Percentiles rank a stretch among this genome's conserved stretches.
These are phyloP conservation scores for Oxystoma pomonae DNA, from an alignment of 2,888 invertebrate genomes.

Conservation along the genomic window DNA sequence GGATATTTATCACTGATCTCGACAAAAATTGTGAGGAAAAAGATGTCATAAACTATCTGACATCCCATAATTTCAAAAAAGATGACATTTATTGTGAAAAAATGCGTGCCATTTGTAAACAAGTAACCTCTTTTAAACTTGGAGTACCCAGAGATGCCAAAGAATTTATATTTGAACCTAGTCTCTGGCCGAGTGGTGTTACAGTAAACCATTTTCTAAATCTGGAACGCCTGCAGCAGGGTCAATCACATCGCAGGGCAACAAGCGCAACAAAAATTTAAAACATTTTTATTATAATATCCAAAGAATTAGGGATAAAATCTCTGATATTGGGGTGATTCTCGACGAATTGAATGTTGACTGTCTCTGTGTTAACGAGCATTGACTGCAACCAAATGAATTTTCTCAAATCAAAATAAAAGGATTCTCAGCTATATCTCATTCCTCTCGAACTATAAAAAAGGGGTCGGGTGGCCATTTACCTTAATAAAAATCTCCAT, in stretches of 20 bases:
- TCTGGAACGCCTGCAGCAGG: not conserved
- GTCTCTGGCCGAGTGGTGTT: not conserved
- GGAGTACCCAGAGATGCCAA: not conserved
- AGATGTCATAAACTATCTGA: no score
- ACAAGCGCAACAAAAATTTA: not conserved
- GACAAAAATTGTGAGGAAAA: no score
- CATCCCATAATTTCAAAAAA: not conserved
- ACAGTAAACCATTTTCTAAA: not conserved
- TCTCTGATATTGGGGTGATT: not conserved
- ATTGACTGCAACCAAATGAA: not conserved
- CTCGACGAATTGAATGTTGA: not conserved
- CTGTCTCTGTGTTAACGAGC: not conserved
- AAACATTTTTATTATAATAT: not conserved
- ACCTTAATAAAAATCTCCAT: not conserved
- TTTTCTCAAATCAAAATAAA: not conserved
- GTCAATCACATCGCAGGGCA: not conserved
- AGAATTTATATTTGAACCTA: not conserved
- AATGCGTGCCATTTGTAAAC: not conserved
- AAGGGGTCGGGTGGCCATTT: not conserved
- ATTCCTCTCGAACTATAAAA: not conserved
- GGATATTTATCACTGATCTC: no score
- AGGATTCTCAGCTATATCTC: not conserved
- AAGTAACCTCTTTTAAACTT: not conserved
- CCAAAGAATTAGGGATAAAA: not conserved
- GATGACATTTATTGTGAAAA: no score